Base-by-base conservation (phyloP, 64 coral and sea anemone genomes). In the Porites australiensis region DNA sequence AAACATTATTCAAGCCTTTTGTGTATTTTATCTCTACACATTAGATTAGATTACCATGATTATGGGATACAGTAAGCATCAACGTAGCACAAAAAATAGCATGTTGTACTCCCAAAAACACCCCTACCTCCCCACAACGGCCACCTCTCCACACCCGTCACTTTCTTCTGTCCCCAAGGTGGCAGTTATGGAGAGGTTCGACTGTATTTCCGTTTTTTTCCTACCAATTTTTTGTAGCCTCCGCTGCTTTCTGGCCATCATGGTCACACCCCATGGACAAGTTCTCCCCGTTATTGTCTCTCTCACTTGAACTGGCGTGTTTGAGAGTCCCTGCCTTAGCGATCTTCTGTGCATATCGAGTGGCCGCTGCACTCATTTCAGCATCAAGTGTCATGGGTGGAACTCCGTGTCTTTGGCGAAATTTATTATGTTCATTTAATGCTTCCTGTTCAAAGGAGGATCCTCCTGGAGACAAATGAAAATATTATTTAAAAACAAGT, bases 341-440 rank as follows among this genome's bases (percentile, higher is more conserved):
- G 50, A 96, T 70, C 37, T 83, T 77, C 15, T 78, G 58, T 3
- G 94, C 94, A 74, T 92, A 96, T 18, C 27, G 46, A 2, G 66
- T 53, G 5, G 94, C 94, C 3, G 68, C 8, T 22, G 54, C 16
- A n/a, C 60, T 87, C 90, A 96, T 82, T 13, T 92, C 68, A 43
- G 90, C 85, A 74, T 92, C 89, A 0, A 96, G 59, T 53, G n/a
- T 92, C 94, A 96, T 92, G 70, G 68, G n/a, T 3, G 90, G 94
- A 16, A 87, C 85, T 43, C 80, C 74, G 72, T 96, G 94, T 50
- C 50, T 62, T 55, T 65, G 63, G 20, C 90, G 90, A 57, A 58
- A 96, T 62, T 96, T 80, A 67, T 96, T 96, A 43, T 96, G 94
- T 13, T 81, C 37, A 8, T 54, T 64, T 10, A 96, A 21, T 23